phyloP scores from a whole-genome alignment of 2,797 vertebrate genomes.

The Malacoctenus gilli region DNA sequence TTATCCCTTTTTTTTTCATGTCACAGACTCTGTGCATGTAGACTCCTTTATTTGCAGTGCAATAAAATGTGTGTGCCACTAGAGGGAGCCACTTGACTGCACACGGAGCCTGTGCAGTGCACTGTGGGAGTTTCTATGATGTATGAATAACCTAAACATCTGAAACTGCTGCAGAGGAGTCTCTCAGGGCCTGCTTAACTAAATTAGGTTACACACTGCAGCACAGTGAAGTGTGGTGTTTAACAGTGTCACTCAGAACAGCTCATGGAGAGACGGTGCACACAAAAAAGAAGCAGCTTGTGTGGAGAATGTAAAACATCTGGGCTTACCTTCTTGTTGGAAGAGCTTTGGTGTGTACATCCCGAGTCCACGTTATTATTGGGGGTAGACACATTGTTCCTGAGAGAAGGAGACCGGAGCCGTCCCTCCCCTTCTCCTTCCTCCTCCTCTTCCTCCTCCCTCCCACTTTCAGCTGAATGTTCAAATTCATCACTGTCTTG shows the following conservation, averaged over 20 bases:
- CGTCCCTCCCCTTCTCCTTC: slow-evolving; percentile 78
- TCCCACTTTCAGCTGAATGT: slow-evolving; percentile 92
- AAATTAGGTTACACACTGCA: neutral
- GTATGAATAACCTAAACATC: neutral
- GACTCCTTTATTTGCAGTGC: too few species aligned
- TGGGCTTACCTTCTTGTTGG: slow-evolving; percentile 90
- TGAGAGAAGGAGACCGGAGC: slow-evolving; percentile 79
- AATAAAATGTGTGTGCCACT: slow-evolving; percentile 30
- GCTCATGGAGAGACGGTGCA: too few species aligned
- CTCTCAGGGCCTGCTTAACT: neutral
- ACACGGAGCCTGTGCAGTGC: neutral
- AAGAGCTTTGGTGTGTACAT: slow-evolving; percentile 88
- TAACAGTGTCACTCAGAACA: too few species aligned
- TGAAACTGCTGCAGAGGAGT: neutral
- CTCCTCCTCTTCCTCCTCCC: slow-evolving; percentile 93
- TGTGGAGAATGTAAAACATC: neutral
- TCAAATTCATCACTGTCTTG: slow-evolving; percentile 99
- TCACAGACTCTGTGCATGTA: too few species aligned
- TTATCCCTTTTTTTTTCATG: too few species aligned
- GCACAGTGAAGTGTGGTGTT: too few species aligned
- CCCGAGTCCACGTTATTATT: slow-evolving; percentile 87
- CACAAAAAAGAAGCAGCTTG: too few species aligned
- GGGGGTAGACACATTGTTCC: slow-evolving; percentile 89
- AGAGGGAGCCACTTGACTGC: slow-evolving; percentile 58
- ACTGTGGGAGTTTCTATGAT: neutral